Base-by-base conservation (phyloP, 2,888 invertebrate genomes). In the Abrostola triplasia region DNA sequence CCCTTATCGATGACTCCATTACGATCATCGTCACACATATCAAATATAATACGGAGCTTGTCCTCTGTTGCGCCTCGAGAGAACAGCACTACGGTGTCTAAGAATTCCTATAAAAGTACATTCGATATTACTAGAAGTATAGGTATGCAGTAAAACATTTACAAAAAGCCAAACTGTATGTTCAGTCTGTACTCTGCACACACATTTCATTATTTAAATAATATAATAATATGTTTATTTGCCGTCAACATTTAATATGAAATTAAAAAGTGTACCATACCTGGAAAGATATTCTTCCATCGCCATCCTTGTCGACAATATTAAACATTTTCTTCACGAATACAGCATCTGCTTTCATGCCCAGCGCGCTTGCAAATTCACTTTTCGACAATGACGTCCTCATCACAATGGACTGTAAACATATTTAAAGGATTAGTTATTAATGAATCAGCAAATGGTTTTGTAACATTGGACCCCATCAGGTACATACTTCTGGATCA, bases 311-410 rank as follows among this genome's bases (percentile, higher is more conserved):
- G 88, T 99, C 99, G 0, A 99, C 98, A 82, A 99, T 98, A 82
- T 99, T 98, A 88, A 99, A 99, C 99, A 99, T 99, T 91, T 98
- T 98, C 83, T 98, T 97, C 0, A 99, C 99, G 87, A 99, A 99
- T 59, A 99, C 97, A 35, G 98, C 99, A 82, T 98, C 98, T 0
- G 98, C 95, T 87, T 97, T 97, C 99, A 99, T 99, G 44, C 99
- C 99, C 5, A 99, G 93, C 0, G 99, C 99, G 58, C 98, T 98
- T 0, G 99, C 99, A 84, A 99, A 99, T 90, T 99, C 99, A 54
- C 97, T 96, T 85, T 98, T 98, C 0, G 98, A 98, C 64, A 99
- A 89, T 0, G 98, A 98, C 0, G 98, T 99, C 56, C 98, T 95
- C 98, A 98, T 99, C 0, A 98, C 98, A 70, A 98, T 98, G 56